Evolutionary conservation across 37 sponge, comb jelly and placozoan genomes (phyloP).

Genomic region (Diacarnus erythraeanus): DNA sequence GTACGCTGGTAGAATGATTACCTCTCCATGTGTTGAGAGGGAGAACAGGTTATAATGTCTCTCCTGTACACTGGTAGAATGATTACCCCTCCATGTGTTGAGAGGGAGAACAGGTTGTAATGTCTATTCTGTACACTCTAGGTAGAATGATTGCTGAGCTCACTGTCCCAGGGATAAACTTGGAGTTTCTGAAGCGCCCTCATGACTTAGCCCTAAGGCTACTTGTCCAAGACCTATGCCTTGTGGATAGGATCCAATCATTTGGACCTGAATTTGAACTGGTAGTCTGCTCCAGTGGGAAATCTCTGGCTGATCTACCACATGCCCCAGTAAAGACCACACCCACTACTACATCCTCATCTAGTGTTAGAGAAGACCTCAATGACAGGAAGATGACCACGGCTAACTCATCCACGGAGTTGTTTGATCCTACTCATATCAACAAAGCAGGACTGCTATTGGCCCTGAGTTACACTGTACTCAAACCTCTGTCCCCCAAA

Average conservation of each 20-base stretch:
- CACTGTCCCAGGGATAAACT: conserved; percentile 50
- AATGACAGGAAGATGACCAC: not conserved
- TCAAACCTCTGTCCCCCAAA: conserved; percentile 31
- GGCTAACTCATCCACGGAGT: not conserved
- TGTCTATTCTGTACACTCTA: too few species aligned
- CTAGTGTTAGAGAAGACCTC: too few species aligned
- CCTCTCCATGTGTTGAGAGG: too few species aligned
- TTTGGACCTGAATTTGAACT: conserved; percentile 87
- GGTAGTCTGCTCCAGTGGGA: conserved; percentile 67
- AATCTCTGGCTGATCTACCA: not conserved
- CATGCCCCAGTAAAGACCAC: not conserved
- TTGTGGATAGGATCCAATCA: conserved; percentile 79
- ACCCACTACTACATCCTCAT: not conserved
- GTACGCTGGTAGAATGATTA: too few species aligned
- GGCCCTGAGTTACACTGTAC: conserved; percentile 27
- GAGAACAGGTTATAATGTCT: too few species aligned
- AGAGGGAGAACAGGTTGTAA: too few species aligned
- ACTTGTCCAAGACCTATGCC: conserved; percentile 66
- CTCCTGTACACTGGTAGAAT: too few species aligned
- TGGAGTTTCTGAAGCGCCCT: conserved; percentile 54
- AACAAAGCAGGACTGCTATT: conserved; percentile 1
- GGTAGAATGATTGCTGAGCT: conserved; percentile 55
- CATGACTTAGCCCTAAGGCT: conserved; percentile 50
- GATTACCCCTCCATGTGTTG: too few species aligned
- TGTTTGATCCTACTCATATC: not conserved